Conservation (phyloP, 2,888 invertebrate species). For the Acanthacorydalis orientalis region DNA sequence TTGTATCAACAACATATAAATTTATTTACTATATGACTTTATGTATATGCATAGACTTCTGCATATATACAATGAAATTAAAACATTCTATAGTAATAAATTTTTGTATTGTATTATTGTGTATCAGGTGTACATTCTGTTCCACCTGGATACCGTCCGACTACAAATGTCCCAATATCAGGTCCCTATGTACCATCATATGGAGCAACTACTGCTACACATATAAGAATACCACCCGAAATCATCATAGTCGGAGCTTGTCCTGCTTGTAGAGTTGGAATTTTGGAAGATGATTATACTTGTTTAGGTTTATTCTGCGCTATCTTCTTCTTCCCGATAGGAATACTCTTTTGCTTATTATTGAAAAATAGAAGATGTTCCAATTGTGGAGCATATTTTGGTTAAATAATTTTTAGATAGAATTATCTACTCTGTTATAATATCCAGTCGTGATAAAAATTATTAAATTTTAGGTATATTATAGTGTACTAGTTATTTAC, state of each 20-base stretch:
- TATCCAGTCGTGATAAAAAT: too few relatives aligned
- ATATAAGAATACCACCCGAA: slow-evolving; percentile 50
- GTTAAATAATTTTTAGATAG: slow-evolving; percentile 20
- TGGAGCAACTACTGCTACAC: slow-evolving; percentile 34
- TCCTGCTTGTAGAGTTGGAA: slow-evolving; percentile 76
- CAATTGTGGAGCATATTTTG: slow-evolving; percentile 75
- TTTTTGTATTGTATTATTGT: slow-evolving; percentile 3
- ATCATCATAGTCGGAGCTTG: slow-evolving; percentile 76
- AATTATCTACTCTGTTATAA: too few relatives aligned
- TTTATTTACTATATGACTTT: background rate
- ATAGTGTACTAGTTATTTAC: too few relatives aligned
- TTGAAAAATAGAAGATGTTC: slow-evolving; percentile 71
- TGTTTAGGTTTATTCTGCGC: slow-evolving; percentile 72
- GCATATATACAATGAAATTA: background rate
- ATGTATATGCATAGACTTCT: too few relatives aligned
- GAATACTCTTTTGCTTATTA: slow-evolving; percentile 72
- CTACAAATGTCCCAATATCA: slow-evolving; percentile 10
- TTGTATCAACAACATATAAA: background rate
- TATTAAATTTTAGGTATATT: too few relatives aligned
- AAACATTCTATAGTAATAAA: background rate
- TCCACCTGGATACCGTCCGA: slow-evolving; percentile 7
- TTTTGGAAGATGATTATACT: slow-evolving; percentile 74
- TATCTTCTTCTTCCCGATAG: slow-evolving; percentile 72
- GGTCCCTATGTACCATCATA: slow-evolving; percentile 30
- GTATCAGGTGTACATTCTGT: slow-evolving; percentile 8